A percentile compares a stretch with the other conserved stretches of the same genome.
Evolutionary conservation across 2,113 vertebrate genomes (phyloP).

Genomic region (Neolamprologus fasciatus): DNA sequence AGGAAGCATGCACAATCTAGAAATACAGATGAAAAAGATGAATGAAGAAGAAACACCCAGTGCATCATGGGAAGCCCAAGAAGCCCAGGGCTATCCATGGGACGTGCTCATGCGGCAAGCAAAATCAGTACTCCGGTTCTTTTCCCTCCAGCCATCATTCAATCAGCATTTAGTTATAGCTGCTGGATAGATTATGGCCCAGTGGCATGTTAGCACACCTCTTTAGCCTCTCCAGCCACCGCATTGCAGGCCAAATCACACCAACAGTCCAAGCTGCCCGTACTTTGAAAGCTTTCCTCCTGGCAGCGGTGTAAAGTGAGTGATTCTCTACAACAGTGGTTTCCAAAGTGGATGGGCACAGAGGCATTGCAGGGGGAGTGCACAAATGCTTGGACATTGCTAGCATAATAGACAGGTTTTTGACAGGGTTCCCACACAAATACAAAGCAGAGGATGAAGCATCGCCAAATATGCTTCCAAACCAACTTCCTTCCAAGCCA

Average conservation of each 20-base stretch:
- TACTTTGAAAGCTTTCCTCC: neutral
- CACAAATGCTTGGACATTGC: accelerated
- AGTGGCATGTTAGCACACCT: neutral
- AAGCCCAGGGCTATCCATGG: accelerated
- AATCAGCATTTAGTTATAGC: neutral
- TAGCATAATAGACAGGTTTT: neutral
- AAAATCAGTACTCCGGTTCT: neutral
- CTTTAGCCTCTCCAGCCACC: accelerated
- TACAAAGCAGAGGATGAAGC: neutral
- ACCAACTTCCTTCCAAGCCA: neutral
- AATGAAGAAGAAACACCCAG: accelerated
- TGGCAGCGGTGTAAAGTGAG: neutral
- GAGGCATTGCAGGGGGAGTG: neutral
- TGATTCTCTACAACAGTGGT: neutral
- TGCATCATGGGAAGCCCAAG: neutral
- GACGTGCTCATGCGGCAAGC: accelerated
- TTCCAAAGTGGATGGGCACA: neutral
- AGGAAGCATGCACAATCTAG: neutral
- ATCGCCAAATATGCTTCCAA: neutral
- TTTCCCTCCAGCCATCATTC: neutral
- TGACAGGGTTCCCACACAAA: neutral
- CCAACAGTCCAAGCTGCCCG: neutral
- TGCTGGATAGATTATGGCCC: neutral
- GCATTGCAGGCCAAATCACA: accelerated
- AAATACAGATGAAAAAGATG: accelerated